These are phyloP conservation scores for Drosophila bipectinata DNA, from an alignment of 1,140 invertebrate genomes.

Conservation along the genomic window DNA sequence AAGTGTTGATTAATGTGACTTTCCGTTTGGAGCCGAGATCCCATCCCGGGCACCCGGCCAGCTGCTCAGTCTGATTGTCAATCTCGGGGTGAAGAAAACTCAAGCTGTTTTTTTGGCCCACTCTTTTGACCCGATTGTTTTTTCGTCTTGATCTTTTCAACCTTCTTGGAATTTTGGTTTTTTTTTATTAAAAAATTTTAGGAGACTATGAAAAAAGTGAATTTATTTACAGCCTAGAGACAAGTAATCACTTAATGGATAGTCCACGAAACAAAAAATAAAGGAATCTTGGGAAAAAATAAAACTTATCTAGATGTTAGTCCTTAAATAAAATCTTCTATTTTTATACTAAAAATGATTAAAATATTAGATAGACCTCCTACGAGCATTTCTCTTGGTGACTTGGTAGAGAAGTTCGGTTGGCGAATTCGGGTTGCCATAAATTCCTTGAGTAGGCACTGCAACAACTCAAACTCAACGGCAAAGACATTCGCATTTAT, in stretches of 20 bases:
- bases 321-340: too few species aligned
- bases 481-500: slow-evolving; percentile 79
- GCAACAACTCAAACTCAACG: slow-evolving; percentile 69
- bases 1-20: slow-evolving; percentile 82
- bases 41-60: slow-evolving; percentile 26
- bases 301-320: too few species aligned
- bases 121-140: slow-evolving; percentile 2
- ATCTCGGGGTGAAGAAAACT: slow-evolving; percentile 36
- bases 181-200: background rate
- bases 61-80: slow-evolving; percentile 25
- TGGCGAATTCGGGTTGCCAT: slow-evolving; percentile 46
- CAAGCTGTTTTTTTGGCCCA: slow-evolving; percentile 27
- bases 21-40: slow-evolving; percentile 38
- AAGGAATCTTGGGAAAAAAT: too few species aligned
- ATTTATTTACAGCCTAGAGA: background rate
- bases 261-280: background rate
- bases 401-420: background rate
- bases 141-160: background rate
- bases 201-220: too few species aligned
- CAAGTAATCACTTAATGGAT: background rate
- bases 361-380: background rate
- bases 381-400: background rate
- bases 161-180: background rate
- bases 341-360: too few species aligned
- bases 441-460: slow-evolving; percentile 57